These are phyloP conservation scores for Pseudomugil tenellus DNA, from an alignment of 2,797 vertebrate species.

Conservation along the genomic window DNA sequence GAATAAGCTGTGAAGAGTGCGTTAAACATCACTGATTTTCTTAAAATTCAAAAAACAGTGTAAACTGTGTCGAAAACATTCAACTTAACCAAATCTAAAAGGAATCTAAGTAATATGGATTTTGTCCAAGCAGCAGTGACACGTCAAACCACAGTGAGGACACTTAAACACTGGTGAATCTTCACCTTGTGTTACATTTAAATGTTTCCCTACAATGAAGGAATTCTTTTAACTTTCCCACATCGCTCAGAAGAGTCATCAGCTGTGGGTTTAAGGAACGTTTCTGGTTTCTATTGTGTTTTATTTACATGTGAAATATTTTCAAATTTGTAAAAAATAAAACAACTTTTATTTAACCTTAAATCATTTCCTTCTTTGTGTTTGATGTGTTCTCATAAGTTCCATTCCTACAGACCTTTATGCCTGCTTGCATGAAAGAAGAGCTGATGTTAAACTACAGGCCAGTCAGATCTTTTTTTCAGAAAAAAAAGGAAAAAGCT, in stretches of 20 bases:
- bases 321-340: not conserved
- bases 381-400: not conserved
- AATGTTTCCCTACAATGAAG: constrained; percentile 43
- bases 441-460: not conserved
- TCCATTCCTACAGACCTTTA: not conserved
- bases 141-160: constrained; percentile 54
- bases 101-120: constrained; percentile 65
- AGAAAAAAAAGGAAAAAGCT: not conserved
- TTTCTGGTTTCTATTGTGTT: not conserved
- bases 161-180: constrained; percentile 43
- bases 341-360: not conserved
- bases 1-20: not conserved
- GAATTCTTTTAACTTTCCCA: constrained; percentile 15
- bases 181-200: constrained; percentile 32
- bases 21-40: not conserved
- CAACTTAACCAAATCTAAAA: constrained; percentile 59
- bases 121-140: constrained; percentile 33
- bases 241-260: not conserved
- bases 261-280: too few relatives aligned
- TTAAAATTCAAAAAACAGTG: not conserved
- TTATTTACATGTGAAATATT: not conserved
- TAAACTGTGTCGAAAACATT: constrained; percentile 31
- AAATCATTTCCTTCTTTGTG: not conserved
- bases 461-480: not conserved
- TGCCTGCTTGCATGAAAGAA: not conserved